Percentiles rank a stretch among this genome's conserved stretches.
Conservation (phyloP, 2,113 vertebrate species). For the Odontophorus gujanensis region DNA sequence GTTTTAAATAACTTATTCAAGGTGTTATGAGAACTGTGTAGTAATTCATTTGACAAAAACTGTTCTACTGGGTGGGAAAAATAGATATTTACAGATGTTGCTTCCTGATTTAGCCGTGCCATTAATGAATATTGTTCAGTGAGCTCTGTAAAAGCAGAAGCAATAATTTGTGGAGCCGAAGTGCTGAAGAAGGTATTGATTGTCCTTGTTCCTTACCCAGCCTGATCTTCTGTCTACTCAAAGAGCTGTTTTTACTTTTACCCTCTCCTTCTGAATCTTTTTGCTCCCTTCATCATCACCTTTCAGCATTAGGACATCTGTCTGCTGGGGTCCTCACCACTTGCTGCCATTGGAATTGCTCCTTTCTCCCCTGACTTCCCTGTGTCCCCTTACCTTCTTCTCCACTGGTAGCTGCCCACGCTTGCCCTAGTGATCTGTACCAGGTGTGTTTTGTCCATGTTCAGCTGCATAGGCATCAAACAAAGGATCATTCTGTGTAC, state of each 20-base stretch:
- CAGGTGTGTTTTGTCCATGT: not conserved
- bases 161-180: accelerated
- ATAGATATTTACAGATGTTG: not conserved
- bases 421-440: not conserved
- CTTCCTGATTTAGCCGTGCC: not conserved
- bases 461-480: not conserved
- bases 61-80: not conserved
- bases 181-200: not conserved
- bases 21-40: not conserved
- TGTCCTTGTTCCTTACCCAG: not conserved
- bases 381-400: not conserved
- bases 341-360: accelerated
- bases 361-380: not conserved
- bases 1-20: not conserved
- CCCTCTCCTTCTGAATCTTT: not conserved
- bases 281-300: not conserved
- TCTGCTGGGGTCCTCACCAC: not conserved
- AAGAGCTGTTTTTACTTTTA: not conserved
- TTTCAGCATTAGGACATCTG: not conserved
- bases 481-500: not conserved
- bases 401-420: not conserved
- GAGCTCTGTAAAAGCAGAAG: not conserved
- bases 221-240: not conserved
- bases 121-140: not conserved
- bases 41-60: not conserved